Percentiles rank a stretch among this genome's conserved stretches.
phyloP scores from a whole-genome alignment of 2,113 vertebrate genomes.

The Synchiropus splendidus region DNA sequence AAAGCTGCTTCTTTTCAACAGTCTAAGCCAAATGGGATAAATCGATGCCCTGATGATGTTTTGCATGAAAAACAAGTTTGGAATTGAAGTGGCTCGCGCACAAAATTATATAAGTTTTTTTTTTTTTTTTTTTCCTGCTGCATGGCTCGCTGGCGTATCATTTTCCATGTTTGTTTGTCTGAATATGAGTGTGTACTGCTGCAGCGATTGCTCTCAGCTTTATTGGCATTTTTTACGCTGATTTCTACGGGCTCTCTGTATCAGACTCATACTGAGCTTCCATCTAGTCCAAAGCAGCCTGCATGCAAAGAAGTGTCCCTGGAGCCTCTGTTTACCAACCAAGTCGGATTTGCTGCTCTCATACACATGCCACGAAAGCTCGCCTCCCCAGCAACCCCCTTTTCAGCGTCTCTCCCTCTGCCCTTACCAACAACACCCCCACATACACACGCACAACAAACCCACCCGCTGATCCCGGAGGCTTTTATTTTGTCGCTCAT shows the following conservation, averaged over 20 bases:
- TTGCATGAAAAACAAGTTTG: too few relatives aligned
- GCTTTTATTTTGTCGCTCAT: slow-evolving; percentile 66
- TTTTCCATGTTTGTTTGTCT: slow-evolving; percentile 6
- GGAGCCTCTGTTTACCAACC: slow-evolving; percentile 72
- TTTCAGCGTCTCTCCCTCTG: slow-evolving; percentile 18
- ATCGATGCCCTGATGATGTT: too few relatives aligned
- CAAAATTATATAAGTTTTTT: too few relatives aligned
- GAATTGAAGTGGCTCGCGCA: too few relatives aligned
- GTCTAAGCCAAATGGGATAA: too few relatives aligned
- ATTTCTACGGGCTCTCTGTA: slow-evolving; percentile 65
- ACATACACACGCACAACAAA: slow-evolving; percentile 1
- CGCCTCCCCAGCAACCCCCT: slow-evolving; percentile 48
- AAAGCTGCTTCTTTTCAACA: too few relatives aligned
- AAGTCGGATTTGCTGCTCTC: slow-evolving; percentile 68
- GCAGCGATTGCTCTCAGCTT: slow-evolving; percentile 42
- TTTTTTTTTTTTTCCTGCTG: too few relatives aligned
- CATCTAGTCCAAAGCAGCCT: slow-evolving; percentile 48
- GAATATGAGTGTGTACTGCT: slow-evolving; percentile 21
- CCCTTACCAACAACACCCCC: slow-evolving; percentile 17
- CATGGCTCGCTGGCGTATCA: neutral
- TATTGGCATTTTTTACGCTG: slow-evolving; percentile 62
- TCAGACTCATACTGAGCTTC: slow-evolving; percentile 65
- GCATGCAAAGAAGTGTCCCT: slow-evolving; percentile 61
- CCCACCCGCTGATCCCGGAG: slow-evolving; percentile 38
- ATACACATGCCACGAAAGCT: slow-evolving; percentile 61